These are phyloP conservation scores for Gobius niger DNA, from an alignment of 2,113 vertebrate species.

Conservation along the genomic window DNA sequence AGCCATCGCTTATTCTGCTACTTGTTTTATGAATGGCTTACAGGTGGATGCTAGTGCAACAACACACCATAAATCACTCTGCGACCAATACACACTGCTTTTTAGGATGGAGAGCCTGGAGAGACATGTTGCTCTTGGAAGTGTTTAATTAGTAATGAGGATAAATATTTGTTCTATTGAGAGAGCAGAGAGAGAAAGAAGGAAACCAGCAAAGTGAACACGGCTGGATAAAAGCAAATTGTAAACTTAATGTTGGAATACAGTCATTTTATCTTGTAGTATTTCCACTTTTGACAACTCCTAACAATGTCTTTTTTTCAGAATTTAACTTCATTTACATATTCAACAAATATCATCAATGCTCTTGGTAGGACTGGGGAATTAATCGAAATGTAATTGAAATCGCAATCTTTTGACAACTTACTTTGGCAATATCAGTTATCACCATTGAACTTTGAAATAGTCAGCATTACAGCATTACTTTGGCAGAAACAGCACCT, in stretches of 20 bases:
- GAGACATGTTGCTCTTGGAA: conserved; percentile 61
- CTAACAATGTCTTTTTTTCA: no score
- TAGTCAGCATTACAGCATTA: no score
- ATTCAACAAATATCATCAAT: no score
- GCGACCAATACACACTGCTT: conserved; percentile 19
- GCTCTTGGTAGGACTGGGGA: no score
- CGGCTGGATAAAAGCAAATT: conserved; percentile 12
- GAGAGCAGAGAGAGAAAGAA: conserved; percentile 35
- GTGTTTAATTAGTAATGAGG: conserved; percentile 97
- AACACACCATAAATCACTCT: conserved; percentile 88
- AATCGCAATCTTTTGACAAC: no score
- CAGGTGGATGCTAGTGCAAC: conserved; percentile 84
- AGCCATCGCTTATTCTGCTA: conserved; percentile 96
- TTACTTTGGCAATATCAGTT: no score
- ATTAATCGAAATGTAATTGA: no score
- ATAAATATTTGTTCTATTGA: conserved; percentile 87
- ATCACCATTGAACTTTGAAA: no score
- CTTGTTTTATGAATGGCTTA: conserved; percentile 98
- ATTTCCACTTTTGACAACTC: no score
- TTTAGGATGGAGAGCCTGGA: conserved; percentile 17
- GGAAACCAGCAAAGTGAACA: conserved; percentile 62
- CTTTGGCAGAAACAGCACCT: no score
- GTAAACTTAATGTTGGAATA: conserved; percentile 19
- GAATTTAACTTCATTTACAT: no score
- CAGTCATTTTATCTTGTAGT: no score